Evolutionary conservation across 37 sponge, comb jelly and placozoan genomes (phyloP), one percentile per base, ranked within the genome.

Genomic region (Lycopodina hypogea): DNA sequence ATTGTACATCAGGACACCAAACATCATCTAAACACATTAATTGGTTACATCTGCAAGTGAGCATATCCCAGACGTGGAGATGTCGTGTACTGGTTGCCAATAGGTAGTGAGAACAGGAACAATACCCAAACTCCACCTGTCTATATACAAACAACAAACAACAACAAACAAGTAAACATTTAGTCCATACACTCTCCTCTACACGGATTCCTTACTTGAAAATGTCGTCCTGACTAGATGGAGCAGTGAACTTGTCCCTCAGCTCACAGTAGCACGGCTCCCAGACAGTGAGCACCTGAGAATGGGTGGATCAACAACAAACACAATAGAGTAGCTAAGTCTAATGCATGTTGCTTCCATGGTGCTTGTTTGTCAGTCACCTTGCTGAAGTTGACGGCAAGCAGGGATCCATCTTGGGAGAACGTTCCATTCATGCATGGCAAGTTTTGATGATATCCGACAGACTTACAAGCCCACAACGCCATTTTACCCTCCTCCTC

Each of bases 371-470:
- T 36, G 38, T 30, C 4, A 34, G 78, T 48, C 52, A 93, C 93
- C 74, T 78, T 86, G 23, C 65, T 53, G 75, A 83, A 92, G 59
- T 80, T 74, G 55, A 92, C 77, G 55, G 90, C 93, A 36, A 94
- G 71, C 36, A 94, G 45, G 18, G 93, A 91, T 1, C 93, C 89
- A 85, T 94, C 95, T 38, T 85, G 76, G 68, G 76, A 73, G 78
- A 94, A 91, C 42, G 52, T 45, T 2, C 73, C 86, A 28, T 73
- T 80, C 0, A 40, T 7, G 33, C 93, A 78, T 35, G 87, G 83
- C 55, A 81, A 69, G 18, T 69, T 57, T 41, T 84, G 87, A 48
- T 94, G 88, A 75, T 88, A 83, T 14, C 79, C 78, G 1, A 80
- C 93, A 48, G 90, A 80, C 1, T 66, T 75, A 45, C 93, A 94